Evolutionary conservation across 2,888 invertebrate genomes (phyloP), one percentile per base, ranked within the genome.

Genomic region (Ophioninae sp.): DNA sequence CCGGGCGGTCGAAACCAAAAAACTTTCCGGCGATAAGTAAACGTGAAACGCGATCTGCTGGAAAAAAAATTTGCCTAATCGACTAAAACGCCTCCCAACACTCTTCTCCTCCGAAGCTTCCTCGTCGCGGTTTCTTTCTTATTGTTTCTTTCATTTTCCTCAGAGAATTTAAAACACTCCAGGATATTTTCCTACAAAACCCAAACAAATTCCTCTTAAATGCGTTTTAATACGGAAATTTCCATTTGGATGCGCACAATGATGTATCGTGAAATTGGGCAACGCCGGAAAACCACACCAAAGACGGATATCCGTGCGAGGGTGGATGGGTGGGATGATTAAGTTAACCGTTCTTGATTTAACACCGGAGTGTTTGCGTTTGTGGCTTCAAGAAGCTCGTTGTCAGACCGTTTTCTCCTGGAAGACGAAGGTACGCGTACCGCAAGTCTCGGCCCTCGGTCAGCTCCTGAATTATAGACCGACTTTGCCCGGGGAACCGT

Each of bases 391-490:
- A 87, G 87, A 88, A 86, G 88, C 86, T 88, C 88, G 87, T 88
- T 86, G 89, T 80, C 88, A 88, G 88, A 86, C 86, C 85, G 85
- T 84, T 84, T 85, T 81, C 81, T 84, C 87, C 86, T 21, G 61
- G 84, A 88, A 90, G 91, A 91, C 90, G 91, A 90, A 91, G 91
- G 91, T 91, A 87, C 87, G 89, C 87, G 89, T 88, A 90, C 90
- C 84, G 82, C 84, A 84, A 84, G 72, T 76, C 20, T 79, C 84
- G 84, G 69, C 82, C 84, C 79, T 65, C 84, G 84, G 84, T 82
- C 68, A 67, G 78, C 76, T 64, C 59, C 59, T 82, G 84, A 82
- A 50, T 84, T 82, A 84, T 44, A 69, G 76, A 56, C 59, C 44
- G 21, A 57, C 21, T 57, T 44, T 59, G 56, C 41, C 23, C n/a